A percentile compares a stretch with the other conserved stretches of the same genome.
Evolutionary conservation across 2,888 invertebrate genomes (phyloP).

Genomic region (Trissolcus japonicus): DNA sequence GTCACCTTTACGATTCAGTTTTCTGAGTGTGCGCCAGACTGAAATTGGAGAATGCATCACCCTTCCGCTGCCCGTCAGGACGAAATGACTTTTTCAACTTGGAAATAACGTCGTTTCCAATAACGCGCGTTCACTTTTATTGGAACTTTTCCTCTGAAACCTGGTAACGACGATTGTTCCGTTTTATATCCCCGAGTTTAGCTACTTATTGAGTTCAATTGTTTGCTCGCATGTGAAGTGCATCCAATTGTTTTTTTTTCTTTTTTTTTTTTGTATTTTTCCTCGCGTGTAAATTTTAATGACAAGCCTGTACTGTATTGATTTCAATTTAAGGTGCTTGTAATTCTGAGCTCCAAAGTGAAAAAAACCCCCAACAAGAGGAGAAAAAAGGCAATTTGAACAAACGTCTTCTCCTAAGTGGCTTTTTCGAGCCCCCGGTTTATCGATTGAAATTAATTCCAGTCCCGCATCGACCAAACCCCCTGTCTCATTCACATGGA

Average conservation of each 20-base stretch:
- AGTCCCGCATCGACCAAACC: too few species aligned
- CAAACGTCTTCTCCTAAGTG: too few species aligned
- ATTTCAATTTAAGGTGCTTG: slow-evolving; percentile 2
- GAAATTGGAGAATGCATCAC: neutral
- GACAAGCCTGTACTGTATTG: neutral
- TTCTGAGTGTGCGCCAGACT: neutral
- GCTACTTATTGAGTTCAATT: slow-evolving; percentile 26
- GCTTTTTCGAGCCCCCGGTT: too few species aligned
- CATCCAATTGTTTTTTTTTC: neutral
- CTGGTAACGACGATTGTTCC: slow-evolving; percentile 18
- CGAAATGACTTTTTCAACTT: slow-evolving; percentile 2
- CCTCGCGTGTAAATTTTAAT: slow-evolving; percentile 2
- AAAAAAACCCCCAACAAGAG: too few species aligned
- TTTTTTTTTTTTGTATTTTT: too few species aligned
- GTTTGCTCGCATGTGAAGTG: neutral
- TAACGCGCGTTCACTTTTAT: slow-evolving; percentile 36
- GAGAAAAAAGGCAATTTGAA: too few species aligned
- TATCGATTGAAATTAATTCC: too few species aligned
- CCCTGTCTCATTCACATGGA: neutral
- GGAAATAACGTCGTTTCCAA: slow-evolving; percentile 20
- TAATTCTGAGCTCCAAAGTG: neutral
- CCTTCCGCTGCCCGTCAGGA: neutral
- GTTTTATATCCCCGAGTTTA: slow-evolving; percentile 21
- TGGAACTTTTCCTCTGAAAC: slow-evolving; percentile 10
- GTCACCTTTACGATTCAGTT: neutral